These are phyloP conservation scores for Rhynchopsitta pachyrhyncha DNA, from an alignment of 2,113 vertebrate genomes.

Conservation along the genomic window DNA sequence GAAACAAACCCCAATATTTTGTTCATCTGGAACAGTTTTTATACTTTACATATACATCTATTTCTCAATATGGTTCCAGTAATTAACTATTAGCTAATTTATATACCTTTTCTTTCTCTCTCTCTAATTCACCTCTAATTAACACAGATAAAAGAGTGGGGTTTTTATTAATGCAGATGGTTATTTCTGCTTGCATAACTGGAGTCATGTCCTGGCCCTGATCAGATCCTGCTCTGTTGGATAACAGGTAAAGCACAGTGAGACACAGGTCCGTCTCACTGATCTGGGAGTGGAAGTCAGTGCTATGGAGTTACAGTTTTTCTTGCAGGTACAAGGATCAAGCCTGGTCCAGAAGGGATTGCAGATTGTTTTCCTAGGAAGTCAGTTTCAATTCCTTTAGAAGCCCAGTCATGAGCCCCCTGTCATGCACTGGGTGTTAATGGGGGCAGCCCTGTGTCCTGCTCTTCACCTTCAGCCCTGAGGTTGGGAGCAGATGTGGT, in stretches of 20 bases:
- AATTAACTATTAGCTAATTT: background rate
- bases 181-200: background rate
- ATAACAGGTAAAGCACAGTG: background rate
- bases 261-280: background rate
- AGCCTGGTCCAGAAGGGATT: background rate
- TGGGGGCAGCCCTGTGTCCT: background rate
- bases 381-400: background rate
- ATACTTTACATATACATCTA: background rate
- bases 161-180: background rate
- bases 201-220: background rate
- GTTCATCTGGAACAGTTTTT: background rate
- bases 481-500: accelerated
- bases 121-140: background rate
- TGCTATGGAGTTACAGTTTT: background rate
- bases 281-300: background rate
- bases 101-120: background rate
- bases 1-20: background rate
- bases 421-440: background rate
- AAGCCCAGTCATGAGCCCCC: background rate
- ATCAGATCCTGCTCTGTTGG: background rate
- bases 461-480: background rate
- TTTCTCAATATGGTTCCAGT: background rate
- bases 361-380: background rate
- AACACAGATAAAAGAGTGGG: background rate
- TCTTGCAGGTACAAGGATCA: background rate